phyloP scores from a whole-genome alignment of 2,888 invertebrate species.

The Lycocerus yunnanus region DNA sequence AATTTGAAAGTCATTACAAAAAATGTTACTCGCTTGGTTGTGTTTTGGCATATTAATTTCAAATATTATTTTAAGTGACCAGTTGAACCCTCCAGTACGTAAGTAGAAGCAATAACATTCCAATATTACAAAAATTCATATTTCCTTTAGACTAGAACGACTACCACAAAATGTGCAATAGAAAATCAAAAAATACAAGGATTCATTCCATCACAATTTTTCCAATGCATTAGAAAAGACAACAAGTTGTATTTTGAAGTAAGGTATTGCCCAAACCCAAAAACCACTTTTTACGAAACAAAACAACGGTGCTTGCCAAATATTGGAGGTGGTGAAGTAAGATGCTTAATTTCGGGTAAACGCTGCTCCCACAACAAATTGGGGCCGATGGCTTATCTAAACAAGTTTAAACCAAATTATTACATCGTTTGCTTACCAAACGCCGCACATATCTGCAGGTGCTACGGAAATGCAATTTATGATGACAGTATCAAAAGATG shows the following conservation, averaged over 20 bases:
- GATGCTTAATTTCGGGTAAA: background rate
- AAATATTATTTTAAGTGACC: background rate
- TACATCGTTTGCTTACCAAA: conserved; percentile 12
- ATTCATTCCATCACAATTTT: background rate
- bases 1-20: background rate
- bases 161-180: background rate
- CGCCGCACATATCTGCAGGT: conserved; percentile 7
- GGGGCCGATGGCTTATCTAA: conserved; percentile 6
- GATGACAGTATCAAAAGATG: background rate
- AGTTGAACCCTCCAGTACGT: background rate
- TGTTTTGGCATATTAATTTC: background rate
- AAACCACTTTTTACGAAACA: conserved; percentile 3
- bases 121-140: too few relatives aligned
- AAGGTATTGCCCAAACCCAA: background rate
- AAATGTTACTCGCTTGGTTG: background rate
- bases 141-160: background rate
- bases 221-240: background rate
- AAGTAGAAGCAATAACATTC: background rate
- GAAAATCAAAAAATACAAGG: background rate
- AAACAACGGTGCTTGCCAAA: conserved; percentile 4
- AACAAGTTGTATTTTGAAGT: background rate
- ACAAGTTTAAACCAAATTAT: background rate
- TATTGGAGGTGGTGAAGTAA: conserved; percentile 11
- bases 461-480: background rate
- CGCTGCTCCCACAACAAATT: background rate